Evolutionary conservation across 2,888 invertebrate species (phyloP).

Genomic region (Blastobasis lacticolella): DNA sequence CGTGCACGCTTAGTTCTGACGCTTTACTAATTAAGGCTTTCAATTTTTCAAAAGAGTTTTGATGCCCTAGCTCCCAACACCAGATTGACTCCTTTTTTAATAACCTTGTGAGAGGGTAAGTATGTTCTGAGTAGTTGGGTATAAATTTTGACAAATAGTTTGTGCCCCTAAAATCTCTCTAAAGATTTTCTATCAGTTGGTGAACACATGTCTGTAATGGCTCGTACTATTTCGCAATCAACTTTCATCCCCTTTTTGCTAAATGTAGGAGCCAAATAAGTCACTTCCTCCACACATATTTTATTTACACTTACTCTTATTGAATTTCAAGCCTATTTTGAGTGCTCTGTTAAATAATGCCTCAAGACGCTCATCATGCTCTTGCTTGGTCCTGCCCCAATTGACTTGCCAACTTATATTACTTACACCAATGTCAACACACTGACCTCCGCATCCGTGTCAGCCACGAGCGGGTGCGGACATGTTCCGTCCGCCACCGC

Average conservation of each 20-base stretch:
- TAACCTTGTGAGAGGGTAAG: background rate
- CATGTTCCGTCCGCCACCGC: background rate
- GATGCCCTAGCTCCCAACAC: background rate
- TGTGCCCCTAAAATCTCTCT: constrained; percentile 2
- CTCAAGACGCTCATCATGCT: background rate
- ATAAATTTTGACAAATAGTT: constrained; percentile 7
- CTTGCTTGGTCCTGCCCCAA: constrained; percentile 2
- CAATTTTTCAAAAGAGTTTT: background rate
- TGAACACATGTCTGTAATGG: background rate
- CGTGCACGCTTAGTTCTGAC: background rate
- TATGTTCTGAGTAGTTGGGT: constrained; percentile 3
- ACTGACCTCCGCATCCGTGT: background rate
- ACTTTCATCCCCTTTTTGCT: constrained; percentile 4
- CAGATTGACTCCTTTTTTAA: constrained; percentile 1
- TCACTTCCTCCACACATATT: constrained; percentile 2
- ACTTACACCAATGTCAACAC: constrained; percentile 1
- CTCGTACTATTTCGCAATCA: background rate
- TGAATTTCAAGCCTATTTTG: constrained; percentile 2
- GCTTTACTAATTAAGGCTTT: constrained; percentile 1
- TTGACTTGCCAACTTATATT: background rate
- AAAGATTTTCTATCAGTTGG: constrained; percentile 1
- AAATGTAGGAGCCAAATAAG: constrained; percentile 1
- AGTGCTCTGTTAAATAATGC: background rate
- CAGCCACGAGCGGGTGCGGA: background rate
- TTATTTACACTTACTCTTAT: constrained; percentile 5